Percentiles rank a stretch among this genome's conserved stretches.
phyloP scores from a whole-genome alignment of 2,888 invertebrate genomes.

The Cheiracanthium punctorium region DNA sequence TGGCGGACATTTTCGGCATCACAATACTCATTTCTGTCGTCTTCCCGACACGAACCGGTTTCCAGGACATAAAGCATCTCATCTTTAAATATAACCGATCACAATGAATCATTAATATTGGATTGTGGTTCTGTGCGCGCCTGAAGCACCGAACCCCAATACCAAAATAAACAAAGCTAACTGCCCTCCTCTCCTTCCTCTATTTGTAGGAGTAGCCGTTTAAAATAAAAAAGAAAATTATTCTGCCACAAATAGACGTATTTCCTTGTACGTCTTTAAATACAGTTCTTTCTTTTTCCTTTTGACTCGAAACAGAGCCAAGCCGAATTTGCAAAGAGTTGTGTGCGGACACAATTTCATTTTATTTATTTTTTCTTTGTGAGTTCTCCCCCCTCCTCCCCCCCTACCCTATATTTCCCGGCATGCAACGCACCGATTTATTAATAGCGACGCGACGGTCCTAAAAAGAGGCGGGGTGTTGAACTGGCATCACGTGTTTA shows the following conservation, averaged over 20 bases:
- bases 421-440: slow-evolving; percentile 17
- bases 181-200: too few relatives aligned
- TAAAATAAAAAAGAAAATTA: too few relatives aligned
- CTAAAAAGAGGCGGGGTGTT: slow-evolving; percentile 30
- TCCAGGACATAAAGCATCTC: too few relatives aligned
- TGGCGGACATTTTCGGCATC: too few relatives aligned
- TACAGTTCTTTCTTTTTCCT: background rate
- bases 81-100: too few relatives aligned
- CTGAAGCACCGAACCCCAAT: background rate
- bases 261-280: slow-evolving; percentile 10
- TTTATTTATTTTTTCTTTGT: background rate
- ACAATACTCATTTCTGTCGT: too few relatives aligned
- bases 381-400: background rate
- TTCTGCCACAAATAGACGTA: slow-evolving; percentile 10
- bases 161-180: background rate
- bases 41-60: too few relatives aligned
- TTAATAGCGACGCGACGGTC: slow-evolving; percentile 21
- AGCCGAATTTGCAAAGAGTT: background rate
- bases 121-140: too few relatives aligned
- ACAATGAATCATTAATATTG: too few relatives aligned
- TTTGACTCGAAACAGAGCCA: background rate
- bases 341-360: background rate
- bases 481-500: slow-evolving; percentile 32
- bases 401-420: too few relatives aligned
- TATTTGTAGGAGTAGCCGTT: background rate